Percentiles rank a stretch among this genome's conserved stretches.
Conservation (phyloP, 2,888 invertebrate genomes). For the Bellardia pandia region DNA sequence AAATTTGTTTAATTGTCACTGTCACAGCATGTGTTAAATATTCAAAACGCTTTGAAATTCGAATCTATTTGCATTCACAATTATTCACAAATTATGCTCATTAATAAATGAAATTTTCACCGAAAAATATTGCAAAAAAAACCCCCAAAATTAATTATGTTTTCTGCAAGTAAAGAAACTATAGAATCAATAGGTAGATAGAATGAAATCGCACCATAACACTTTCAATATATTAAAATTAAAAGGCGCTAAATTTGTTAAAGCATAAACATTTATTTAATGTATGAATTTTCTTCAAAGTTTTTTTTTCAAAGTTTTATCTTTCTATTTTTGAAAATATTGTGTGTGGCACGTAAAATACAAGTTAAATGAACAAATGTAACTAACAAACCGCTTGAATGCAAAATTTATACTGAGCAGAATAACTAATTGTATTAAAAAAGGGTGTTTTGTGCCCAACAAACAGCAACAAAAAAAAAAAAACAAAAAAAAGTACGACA, state of each 20-base stretch:
- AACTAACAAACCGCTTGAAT: slow-evolving; percentile 70
- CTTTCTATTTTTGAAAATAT: neutral
- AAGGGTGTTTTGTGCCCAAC: slow-evolving; percentile 57
- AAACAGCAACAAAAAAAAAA: slow-evolving; percentile 30
- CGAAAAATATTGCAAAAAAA: neutral
- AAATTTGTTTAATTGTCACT: slow-evolving; percentile 33
- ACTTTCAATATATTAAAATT: slow-evolving; percentile 21
- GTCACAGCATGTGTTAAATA: slow-evolving; percentile 15
- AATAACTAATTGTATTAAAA: slow-evolving; percentile 72
- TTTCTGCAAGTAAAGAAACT: neutral
- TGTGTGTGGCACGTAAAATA: slow-evolving; percentile 49
- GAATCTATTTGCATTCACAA: slow-evolving; percentile 14
- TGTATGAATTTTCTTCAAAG: neutral
- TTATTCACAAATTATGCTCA: slow-evolving; percentile 44
- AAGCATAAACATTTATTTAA: slow-evolving; percentile 19
- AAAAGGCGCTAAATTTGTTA: slow-evolving; percentile 23
- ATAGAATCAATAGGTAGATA: neutral
- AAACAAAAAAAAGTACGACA: slow-evolving; percentile 52
- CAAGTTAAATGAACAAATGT: slow-evolving; percentile 66
- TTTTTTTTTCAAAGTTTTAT: slow-evolving; percentile 1
- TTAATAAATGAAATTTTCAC: slow-evolving; percentile 35
- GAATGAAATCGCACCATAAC: neutral
- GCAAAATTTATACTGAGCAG: slow-evolving; percentile 67
- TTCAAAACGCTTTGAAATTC: slow-evolving; percentile 44
- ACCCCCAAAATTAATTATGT: slow-evolving; percentile 21